Conservation (phyloP, 64 coral and sea anemone genomes). For the Cladopsammia gracilis region DNA sequence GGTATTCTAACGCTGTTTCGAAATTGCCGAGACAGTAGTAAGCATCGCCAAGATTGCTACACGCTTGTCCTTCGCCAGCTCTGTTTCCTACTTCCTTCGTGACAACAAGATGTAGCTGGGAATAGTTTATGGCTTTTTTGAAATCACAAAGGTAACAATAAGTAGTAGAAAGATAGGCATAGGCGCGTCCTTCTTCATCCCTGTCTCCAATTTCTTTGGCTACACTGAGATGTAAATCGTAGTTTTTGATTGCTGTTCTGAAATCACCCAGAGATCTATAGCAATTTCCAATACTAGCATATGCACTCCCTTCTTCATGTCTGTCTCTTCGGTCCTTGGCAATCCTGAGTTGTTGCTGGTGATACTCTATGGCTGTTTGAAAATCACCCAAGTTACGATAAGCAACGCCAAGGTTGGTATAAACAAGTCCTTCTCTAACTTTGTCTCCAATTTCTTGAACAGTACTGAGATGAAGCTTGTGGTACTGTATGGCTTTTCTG, state of each 20-base stretch:
- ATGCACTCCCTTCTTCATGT: neutral
- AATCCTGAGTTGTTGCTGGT: neutral
- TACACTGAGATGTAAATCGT: neutral
- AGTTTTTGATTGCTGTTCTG: neutral
- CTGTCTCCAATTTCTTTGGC: neutral
- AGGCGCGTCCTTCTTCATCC: neutral
- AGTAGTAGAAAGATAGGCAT: neutral
- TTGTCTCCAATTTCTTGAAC: neutral
- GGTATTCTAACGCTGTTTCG: neutral
- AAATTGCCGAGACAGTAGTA: neutral
- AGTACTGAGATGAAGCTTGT: neutral
- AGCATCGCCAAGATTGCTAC: conserved; percentile 36
- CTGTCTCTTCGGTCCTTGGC: neutral
- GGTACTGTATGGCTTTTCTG: neutral
- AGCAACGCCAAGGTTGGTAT: neutral
- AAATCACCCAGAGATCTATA: neutral
- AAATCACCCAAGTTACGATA: neutral
- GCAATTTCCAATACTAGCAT: neutral
- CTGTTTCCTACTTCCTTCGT: neutral
- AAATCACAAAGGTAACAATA: neutral
- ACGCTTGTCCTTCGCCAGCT: neutral
- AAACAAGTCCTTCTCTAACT: neutral
- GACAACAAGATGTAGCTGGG: neutral
- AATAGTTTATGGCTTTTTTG: neutral
- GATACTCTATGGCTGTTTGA: neutral